These are phyloP conservation scores for Podarcis muralis DNA, from an alignment of 2,113 vertebrate genomes.

Conservation along the genomic window DNA sequence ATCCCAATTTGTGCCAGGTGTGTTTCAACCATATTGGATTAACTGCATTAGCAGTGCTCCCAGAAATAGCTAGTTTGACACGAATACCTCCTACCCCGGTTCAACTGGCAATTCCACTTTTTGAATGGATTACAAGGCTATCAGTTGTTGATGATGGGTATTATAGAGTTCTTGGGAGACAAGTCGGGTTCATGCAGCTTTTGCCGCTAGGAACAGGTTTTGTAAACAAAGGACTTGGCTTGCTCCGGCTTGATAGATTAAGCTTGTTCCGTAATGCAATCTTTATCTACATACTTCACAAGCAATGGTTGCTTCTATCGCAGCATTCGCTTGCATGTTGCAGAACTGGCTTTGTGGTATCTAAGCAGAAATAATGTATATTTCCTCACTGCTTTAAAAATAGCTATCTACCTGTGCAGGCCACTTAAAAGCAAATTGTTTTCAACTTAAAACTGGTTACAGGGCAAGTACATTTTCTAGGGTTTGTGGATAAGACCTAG, in stretches of 20 bases:
- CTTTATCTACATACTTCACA: neutral
- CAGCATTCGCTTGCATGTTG: neutral
- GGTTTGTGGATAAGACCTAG: neutral
- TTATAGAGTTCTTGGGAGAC: neutral
- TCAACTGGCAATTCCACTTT: conserved; percentile 11
- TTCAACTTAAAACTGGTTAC: neutral
- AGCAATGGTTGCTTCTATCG: neutral
- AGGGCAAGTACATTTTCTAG: neutral
- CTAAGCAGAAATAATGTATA: neutral
- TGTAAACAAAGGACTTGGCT: conserved; percentile 8
- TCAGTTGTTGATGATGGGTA: neutral
- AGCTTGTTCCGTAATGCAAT: neutral
- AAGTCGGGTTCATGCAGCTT: neutral
- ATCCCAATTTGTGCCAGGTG: neutral
- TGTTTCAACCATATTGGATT: conserved; percentile 14
- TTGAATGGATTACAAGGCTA: conserved; percentile 18
- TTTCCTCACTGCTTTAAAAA: neutral
- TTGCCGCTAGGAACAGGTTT: neutral
- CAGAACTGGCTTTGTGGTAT: conserved; percentile 9
- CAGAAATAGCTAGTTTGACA: conserved; percentile 7
- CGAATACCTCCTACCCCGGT: neutral
- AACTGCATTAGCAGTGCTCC: neutral
- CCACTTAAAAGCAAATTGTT: neutral
- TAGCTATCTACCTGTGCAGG: neutral
- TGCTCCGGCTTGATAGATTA: neutral